These are phyloP conservation scores for Hymenochirus boettgeri DNA, from an alignment of 2,113 vertebrate genomes.

Conservation along the genomic window DNA sequence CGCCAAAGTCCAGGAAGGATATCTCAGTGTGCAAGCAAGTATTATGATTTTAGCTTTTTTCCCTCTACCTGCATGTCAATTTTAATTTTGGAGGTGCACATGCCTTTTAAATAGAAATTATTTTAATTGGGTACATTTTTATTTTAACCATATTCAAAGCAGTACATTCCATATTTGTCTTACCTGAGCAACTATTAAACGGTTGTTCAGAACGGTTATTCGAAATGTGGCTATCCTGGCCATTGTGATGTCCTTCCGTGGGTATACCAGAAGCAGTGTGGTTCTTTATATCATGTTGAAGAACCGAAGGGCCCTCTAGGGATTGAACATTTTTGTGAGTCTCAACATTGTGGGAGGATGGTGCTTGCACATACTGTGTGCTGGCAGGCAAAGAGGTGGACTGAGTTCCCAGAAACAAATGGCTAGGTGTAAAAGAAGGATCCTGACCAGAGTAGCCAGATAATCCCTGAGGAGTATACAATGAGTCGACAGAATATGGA, in stretches of 20 bases:
- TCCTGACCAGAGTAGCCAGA: slow-evolving; percentile 63
- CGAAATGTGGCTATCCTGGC: neutral
- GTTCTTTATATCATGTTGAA: slow-evolving; percentile 32
- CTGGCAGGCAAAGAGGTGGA: slow-evolving; percentile 68
- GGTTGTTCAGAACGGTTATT: neutral
- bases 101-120: no score
- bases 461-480: slow-evolving; percentile 66
- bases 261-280: neutral
- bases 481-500: slow-evolving; percentile 56
- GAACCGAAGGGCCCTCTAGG: neutral
- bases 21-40: no score
- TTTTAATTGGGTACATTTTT: no score
- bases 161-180: neutral
- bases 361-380: slow-evolving; percentile 69
- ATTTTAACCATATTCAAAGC: no score
- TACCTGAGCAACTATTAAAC: neutral
- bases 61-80: no score
- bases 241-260: neutral
- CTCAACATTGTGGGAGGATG: slow-evolving; percentile 65
- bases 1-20: no score
- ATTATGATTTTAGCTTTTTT: no score
- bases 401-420: slow-evolving; percentile 66
- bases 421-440: slow-evolving; percentile 51
- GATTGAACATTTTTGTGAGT: neutral
- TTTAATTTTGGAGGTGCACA: no score